A percentile compares a stretch with the other conserved stretches of the same genome.
These are phyloP conservation scores for Triops longicaudatus DNA, from an alignment of 1,140 invertebrate genomes.

Conservation along the genomic window DNA sequence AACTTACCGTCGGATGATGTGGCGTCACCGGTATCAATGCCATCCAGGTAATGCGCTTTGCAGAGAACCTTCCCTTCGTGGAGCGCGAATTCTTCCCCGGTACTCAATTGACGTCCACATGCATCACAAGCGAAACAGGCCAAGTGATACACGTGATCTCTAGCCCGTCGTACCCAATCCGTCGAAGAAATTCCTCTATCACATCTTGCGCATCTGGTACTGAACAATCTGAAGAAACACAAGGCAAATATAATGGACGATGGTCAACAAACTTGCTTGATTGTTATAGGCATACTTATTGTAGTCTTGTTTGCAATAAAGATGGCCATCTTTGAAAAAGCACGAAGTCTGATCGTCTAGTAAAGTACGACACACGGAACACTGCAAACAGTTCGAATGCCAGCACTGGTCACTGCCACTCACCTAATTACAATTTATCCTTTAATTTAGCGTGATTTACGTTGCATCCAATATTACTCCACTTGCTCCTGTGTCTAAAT, in stretches of 20 bases:
- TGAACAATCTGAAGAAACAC: slow-evolving; percentile 65
- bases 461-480: no score
- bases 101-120: slow-evolving; percentile 91
- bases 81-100: slow-evolving; percentile 94
- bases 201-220: slow-evolving; percentile 93
- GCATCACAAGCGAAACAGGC: slow-evolving; percentile 97
- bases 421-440: slow-evolving; percentile 32
- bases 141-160: slow-evolving; percentile 92
- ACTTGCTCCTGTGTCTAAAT: no score
- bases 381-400: slow-evolving; percentile 74
- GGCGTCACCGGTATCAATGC: slow-evolving; percentile 72
- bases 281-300: slow-evolving; percentile 55
- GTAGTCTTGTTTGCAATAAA: slow-evolving; percentile 83
- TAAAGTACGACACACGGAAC: slow-evolving; percentile 68
- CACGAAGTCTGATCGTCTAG: slow-evolving; percentile 75
- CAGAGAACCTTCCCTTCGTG: slow-evolving; percentile 86
- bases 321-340: slow-evolving; percentile 69
- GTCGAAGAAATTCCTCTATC: slow-evolving; percentile 79
- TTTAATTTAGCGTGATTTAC: no score
- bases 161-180: slow-evolving; percentile 93
- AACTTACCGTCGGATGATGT: slow-evolving; percentile 70
- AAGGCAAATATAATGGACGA: not conserved
- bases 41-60: slow-evolving; percentile 91
- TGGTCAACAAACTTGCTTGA: not conserved
- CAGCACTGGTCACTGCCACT: slow-evolving; percentile 57